Evolutionary conservation across 2,113 vertebrate genomes (phyloP).

Genomic region (Hemiprocne comata): DNA sequence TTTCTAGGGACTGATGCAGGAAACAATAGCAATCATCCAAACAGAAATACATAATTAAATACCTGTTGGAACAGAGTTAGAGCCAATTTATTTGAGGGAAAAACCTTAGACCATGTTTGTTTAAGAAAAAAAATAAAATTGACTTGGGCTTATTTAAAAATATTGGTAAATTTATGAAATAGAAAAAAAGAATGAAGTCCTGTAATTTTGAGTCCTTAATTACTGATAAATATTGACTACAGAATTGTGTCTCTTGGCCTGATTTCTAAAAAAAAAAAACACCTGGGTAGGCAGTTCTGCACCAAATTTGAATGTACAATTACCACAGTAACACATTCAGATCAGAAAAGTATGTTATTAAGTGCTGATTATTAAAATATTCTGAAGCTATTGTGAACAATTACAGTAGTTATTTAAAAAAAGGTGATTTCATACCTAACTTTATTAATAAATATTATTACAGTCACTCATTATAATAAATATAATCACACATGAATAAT

Average conservation of each 20-base stretch:
- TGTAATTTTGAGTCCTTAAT: not conserved
- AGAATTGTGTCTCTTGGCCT: not conserved
- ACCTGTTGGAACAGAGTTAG: not conserved
- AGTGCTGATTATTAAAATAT: not conserved
- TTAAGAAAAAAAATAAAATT: not conserved
- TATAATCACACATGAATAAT: no score
- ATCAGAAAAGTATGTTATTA: not conserved
- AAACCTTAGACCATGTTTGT: not conserved
- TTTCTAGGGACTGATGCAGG: not conserved
- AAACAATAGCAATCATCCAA: not conserved
- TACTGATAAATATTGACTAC: not conserved
- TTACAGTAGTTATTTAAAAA: not conserved
- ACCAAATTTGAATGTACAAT: not conserved
- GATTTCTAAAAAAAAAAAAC: not conserved
- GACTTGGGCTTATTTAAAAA: not conserved
- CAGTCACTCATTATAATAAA: no score
- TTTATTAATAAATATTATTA: no score
- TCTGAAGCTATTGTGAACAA: not conserved
- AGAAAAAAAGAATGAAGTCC: not conserved
- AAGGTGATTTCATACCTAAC: not conserved
- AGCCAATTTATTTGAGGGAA: not conserved
- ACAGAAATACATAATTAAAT: not conserved
- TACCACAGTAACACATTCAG: not conserved
- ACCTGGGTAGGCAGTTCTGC: not conserved
- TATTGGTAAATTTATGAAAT: not conserved